These are phyloP conservation scores for Cervus canadensis DNA, from an alignment of 2,113 vertebrate genomes.

Conservation along the genomic window DNA sequence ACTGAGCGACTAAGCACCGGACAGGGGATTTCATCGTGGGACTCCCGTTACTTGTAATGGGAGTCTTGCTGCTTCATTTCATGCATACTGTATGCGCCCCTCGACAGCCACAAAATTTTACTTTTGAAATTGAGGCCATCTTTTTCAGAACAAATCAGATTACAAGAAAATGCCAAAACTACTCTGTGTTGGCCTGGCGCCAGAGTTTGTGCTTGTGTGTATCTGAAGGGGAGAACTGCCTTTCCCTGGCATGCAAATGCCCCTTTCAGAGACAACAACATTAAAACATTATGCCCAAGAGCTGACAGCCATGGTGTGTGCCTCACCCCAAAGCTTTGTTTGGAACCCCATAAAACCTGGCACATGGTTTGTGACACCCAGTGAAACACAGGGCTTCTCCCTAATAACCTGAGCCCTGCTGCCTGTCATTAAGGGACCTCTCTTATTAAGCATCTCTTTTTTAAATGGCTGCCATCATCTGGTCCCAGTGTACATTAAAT, in stretches of 20 bases:
- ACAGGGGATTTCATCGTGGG: constrained; percentile 73
- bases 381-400: background rate
- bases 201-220: background rate
- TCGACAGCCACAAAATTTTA: constrained; percentile 63
- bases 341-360: constrained; percentile 59
- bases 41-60: constrained; percentile 72
- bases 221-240: constrained; percentile 15
- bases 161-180: constrained; percentile 33
- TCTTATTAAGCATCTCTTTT: constrained; percentile 76
- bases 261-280: constrained; percentile 22
- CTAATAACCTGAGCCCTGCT: constrained; percentile 56
- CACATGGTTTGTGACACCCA: constrained; percentile 55
- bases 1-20: background rate
- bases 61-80: constrained; percentile 72
- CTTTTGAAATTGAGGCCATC: constrained; percentile 70
- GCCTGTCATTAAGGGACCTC: constrained; percentile 66
- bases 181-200: background rate
- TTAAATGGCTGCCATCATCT: constrained; percentile 82
- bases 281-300: background rate
- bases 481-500: constrained; percentile 84
- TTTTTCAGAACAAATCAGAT: constrained; percentile 52
- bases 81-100: constrained; percentile 26
- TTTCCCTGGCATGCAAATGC: background rate
- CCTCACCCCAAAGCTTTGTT: constrained; percentile 62
- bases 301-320: background rate